These are phyloP conservation scores for Xiphophorus hellerii DNA, from an alignment of 2,113 vertebrate genomes.

Conservation along the genomic window DNA sequence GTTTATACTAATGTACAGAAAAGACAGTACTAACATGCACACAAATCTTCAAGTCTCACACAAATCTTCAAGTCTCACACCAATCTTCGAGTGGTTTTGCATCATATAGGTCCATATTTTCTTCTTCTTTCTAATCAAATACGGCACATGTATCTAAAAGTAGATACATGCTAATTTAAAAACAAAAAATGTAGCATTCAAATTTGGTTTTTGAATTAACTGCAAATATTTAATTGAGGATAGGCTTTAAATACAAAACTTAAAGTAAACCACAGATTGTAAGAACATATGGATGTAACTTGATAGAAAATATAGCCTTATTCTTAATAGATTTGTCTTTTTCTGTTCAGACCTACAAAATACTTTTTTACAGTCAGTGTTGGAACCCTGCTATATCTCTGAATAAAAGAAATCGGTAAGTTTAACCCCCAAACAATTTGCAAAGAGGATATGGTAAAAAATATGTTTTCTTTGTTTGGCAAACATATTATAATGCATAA, in stretches of 20 bases:
- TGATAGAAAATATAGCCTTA: not conserved
- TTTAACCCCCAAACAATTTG: constrained; percentile 37
- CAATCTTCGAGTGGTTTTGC: not conserved
- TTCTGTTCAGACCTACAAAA: not conserved
- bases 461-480: constrained; percentile 2
- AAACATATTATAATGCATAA: constrained; percentile 16
- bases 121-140: constrained; percentile 6
- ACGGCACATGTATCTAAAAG: too few relatives aligned
- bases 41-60: not conserved
- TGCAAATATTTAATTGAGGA: too few relatives aligned
- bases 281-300: not conserved
- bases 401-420: not conserved
- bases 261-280: too few relatives aligned
- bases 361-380: not conserved
- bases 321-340: not conserved
- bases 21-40: not conserved
- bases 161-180: too few relatives aligned
- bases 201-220: too few relatives aligned
- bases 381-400: constrained; percentile 3
- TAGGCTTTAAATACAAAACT: too few relatives aligned
- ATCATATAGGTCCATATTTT: not conserved
- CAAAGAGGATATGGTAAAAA: constrained; percentile 19
- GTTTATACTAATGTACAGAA: not conserved
- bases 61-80: not conserved
- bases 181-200: too few relatives aligned